Percentiles rank a stretch among this genome's conserved stretches.
phyloP scores from a whole-genome alignment of 2,113 vertebrate genomes.

The Coptodon rendalli region DNA sequence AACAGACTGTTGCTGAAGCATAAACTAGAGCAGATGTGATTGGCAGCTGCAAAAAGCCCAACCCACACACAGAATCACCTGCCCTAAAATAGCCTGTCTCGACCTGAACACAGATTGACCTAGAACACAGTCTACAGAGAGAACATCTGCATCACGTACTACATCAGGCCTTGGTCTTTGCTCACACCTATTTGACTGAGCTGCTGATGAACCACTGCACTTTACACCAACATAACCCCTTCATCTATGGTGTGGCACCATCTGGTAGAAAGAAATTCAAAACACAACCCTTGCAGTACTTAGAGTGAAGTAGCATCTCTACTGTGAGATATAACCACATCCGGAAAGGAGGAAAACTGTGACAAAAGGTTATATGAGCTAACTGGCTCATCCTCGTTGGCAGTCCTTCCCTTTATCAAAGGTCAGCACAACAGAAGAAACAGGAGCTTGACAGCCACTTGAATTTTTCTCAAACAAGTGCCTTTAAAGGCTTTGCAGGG shows the following conservation, averaged over 20 bases:
- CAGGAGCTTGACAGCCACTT: neutral
- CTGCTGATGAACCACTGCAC: conserved; percentile 12
- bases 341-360: neutral
- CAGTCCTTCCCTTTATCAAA: neutral
- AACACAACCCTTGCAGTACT: neutral
- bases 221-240: conserved; percentile 19
- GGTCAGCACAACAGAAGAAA: neutral
- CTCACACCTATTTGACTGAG: conserved; percentile 34
- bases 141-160: conserved; percentile 55
- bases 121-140: conserved; percentile 59
- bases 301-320: neutral
- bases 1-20: conserved; percentile 1
- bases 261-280: conserved; percentile 22
- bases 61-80: conserved; percentile 48
- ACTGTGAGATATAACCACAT: neutral
- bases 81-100: conserved; percentile 56
- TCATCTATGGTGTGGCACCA: neutral
- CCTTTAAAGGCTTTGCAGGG: neutral
- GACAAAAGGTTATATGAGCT: neutral
- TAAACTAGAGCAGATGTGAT: conserved; percentile 51
- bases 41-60: conserved; percentile 52
- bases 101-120: conserved; percentile 62
- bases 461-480: neutral
- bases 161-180: conserved; percentile 13
- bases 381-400: neutral